Base-by-base conservation (phyloP, 2,797 vertebrate species). In the Ibycter americanus region DNA sequence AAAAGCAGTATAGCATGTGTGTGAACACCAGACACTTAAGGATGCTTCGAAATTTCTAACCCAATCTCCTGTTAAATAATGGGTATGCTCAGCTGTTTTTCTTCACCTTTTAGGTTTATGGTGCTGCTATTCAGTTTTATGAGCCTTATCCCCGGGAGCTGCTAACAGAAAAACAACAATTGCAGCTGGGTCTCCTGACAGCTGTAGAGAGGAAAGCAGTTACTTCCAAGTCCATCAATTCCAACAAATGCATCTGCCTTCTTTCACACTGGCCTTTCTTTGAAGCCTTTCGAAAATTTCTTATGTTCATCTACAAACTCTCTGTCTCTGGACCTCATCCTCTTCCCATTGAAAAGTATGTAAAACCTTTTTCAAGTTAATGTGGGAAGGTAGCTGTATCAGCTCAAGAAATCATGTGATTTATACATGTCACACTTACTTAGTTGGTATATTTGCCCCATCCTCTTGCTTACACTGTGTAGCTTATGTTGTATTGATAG, bases 201-300 rank as follows among this genome's bases (percentile, higher is more conserved):
- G 98, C 98, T 2, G 99, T 99, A 94, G 99, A 99, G 83, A 99
- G 99, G 97, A 99, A 98, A 98, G 94, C 98, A 92, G 98, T 99
- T 98, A 98, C 98, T 62, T 98, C 99, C 90, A 99, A 99, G 83
- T 98, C 98, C 4, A 99, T 99, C 71, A 99, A 99, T 98, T 98
- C 99, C 95, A 99, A 99, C 96, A 99, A 99, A 96, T 99, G 99
- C 97, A 99, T 99, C 98, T 99, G 99, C 97, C 98, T 99, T 96
- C 99, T 99, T 19, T 99, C 99, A 76, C 99, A 98, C 40, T 99
- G 99, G 99, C 99, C 99, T 81, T 99, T 99, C 98, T 99, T 99
- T 85, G 99, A 99, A 78, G 99, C 99, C 88, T 99, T 99, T 97
- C 97, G 98, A 97, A 99, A 99, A 97, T 99, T 99, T 98, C 99